Evolutionary conservation across 1,140 invertebrate genomes (phyloP), one percentile per base, ranked within the genome.

Genomic region (Helicoverpa zea): DNA sequence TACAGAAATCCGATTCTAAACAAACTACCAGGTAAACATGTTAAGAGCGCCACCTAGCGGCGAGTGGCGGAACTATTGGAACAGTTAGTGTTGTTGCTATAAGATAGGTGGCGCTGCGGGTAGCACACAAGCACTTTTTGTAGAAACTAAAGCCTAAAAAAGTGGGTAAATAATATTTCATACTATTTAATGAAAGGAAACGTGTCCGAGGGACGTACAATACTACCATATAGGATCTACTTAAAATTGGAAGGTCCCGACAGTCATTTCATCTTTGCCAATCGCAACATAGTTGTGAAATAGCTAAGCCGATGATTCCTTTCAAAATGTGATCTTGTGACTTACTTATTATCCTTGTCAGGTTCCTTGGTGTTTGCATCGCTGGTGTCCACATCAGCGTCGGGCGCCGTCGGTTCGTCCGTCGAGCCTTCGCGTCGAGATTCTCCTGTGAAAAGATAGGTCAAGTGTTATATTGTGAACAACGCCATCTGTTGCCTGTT

Each of bases 371-470:
- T 66, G 14, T 87, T 84, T 59, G 83, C 81, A 68, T 93, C 93
- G 58, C 74, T 88, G 3, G 84, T 84, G 73, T 94, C 93, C 29
- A 86, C 84, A 29, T 94, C 93, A 4, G 85, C 81, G 35, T 94
- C 93, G 9, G 89, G 86, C 2, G 91, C 89, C 0, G 88, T 84
- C 52, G 89, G 89, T 83, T 94, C 93, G 18, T 94, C 92, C 0
- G 91, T 90, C 0, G 92, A 94, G 14, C 93, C 92, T 79, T 94
- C 93, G 54, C 93, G 85, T 59, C 88, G 86, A 29, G 91, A 87
- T 59, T 94, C 93, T 85, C 91, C 93, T 94, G 86, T 3, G 59
- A 7, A 77, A 54, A 77, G 18, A 73, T 16, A 81, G 63, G 12
- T 5, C 30, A 63, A 73, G 12, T 29, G 49, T 78, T 70, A 79